Percentiles rank a stretch among this genome's conserved stretches.
Evolutionary conservation across 35 echinoderm and acorn worm genomes (phyloP).

Genomic region (Acanthaster planci): DNA sequence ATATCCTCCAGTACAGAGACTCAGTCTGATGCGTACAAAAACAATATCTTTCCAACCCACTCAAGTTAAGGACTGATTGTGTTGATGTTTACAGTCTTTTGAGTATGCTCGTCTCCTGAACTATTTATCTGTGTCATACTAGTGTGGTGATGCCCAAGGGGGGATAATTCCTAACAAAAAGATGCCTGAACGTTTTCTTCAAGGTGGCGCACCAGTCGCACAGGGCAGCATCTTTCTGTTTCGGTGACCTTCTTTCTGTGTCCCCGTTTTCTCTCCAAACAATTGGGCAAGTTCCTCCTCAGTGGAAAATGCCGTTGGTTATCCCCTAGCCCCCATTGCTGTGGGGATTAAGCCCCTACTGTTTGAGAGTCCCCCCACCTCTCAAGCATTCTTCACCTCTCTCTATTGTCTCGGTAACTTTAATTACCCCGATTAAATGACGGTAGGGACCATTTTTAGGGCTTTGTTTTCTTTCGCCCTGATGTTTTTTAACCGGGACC

Average conservation of each 20-base stretch:
- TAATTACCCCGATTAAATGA: constrained; percentile 8
- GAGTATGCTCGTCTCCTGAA: no score
- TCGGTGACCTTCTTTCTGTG: not conserved
- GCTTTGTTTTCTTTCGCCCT: not conserved
- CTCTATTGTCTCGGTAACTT: not conserved
- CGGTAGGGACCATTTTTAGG: not conserved
- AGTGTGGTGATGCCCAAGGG: no score
- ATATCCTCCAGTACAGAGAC: no score
- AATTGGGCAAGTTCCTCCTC: not conserved
- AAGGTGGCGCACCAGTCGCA: no score
- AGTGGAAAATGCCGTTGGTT: not conserved
- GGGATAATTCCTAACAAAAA: no score
- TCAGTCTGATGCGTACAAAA: no score
- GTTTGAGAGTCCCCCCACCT: not conserved
- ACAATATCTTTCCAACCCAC: no score
- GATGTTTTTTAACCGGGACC: not conserved
- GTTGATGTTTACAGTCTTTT: no score
- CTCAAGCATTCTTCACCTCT: not conserved
- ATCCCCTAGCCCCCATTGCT: not conserved
- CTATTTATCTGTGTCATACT: no score
- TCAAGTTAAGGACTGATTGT: no score
- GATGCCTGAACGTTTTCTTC: no score
- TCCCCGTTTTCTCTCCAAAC: not conserved
- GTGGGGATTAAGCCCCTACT: not conserved
- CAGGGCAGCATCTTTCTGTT: not conserved